Base-by-base conservation (phyloP, 1,140 invertebrate species). In the Cyclargus thomasi region DNA sequence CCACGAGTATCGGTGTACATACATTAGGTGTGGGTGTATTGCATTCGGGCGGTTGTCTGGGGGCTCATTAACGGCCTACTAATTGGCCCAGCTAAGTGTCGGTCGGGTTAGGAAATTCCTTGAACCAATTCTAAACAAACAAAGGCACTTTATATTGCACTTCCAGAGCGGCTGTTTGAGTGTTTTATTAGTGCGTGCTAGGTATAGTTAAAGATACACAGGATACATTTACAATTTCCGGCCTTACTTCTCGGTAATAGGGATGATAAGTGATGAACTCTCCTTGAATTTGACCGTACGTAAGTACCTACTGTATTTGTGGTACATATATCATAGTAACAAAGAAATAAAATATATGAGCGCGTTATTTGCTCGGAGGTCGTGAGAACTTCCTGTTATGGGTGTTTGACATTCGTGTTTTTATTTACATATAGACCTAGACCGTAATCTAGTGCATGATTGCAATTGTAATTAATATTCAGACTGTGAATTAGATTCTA, bases 1-100 rank as follows among this genome's bases (percentile, higher is more conserved):
- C 53, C 64, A 66, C 55, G 23, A 59, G 53, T 17, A 57, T 57
- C 35, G 23, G 53, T 23, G 55, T 20, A 11, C 22, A 17, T 55
- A 55, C 64, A 59, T 65, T 55, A 55, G n/a, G 11, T 11, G 47
- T 57, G 16, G 47, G 47, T 59, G 57, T 72, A 67, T 74, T 62
- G 64, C 71, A 83, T 75, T 75, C 79, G 67, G 76, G 53, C 76
- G 79, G 74, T 71, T 82, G 71, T 77, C 67, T 79, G 74, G 74
- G 69, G 79, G 71, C 81, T 88, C 84, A 85, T 88, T 88, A 88
- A 86, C 86, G 76, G 63, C 79, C 70, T 74, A 80, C 81, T 88
- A 88, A 88, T 88, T 88, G 78, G 76, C 71, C 75, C 72, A 68
- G 78, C 84, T 87, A 86, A 85, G 80, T 75, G 71, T 73, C 77